Base-by-base conservation (phyloP, 2,888 invertebrate species). In the Entomobrya multifasciata region DNA sequence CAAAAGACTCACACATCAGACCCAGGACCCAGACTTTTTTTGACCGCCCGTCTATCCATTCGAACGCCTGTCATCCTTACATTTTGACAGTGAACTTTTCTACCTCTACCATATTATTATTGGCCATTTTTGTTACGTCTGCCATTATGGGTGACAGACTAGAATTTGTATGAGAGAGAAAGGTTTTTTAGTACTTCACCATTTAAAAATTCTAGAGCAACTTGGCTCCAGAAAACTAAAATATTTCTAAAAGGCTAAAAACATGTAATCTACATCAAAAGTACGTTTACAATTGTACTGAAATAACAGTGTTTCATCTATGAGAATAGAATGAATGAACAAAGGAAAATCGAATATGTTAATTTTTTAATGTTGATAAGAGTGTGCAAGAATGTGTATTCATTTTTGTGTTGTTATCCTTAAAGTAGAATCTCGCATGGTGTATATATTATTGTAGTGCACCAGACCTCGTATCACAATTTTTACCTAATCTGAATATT, bases 1-100 rank as follows among this genome's bases (percentile, higher is more conserved):
- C 79, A n/a, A n/a, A n/a, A n/a, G n/a, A n/a, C n/a, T n/a, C n/a
- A n/a, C 44, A 20, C 22, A 44, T 11, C 67, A 67, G 67, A 67
- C 44, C 65, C 65, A 41, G 25, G 65, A 20, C 67, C 36, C 5
- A 55, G 10, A 22, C 52, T 17, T 72, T n/a, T n/a, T n/a, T 27
- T 47, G 62, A 30, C 62, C 76, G 74, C 76, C 76, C 60, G 83
- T 65, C 83, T 44, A 36, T 67, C 77, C 67, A 62, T 67, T 52
- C 83, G 67, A 77, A 60, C 47, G 82, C 70, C 83, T 83, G 83
- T 83, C 83, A 83, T 83, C 55, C 55, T 83, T 67, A 76, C 67
- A 65, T 77, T 83, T 65, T 83, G 76, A 76, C 65, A n/a, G n/a
- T 76, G 10, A 62, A 82, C 30, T 52, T 67, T 77, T 80, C 79